Evolutionary conservation across 2,888 invertebrate genomes (phyloP).

Genomic region (Stomorhina lunata): DNA sequence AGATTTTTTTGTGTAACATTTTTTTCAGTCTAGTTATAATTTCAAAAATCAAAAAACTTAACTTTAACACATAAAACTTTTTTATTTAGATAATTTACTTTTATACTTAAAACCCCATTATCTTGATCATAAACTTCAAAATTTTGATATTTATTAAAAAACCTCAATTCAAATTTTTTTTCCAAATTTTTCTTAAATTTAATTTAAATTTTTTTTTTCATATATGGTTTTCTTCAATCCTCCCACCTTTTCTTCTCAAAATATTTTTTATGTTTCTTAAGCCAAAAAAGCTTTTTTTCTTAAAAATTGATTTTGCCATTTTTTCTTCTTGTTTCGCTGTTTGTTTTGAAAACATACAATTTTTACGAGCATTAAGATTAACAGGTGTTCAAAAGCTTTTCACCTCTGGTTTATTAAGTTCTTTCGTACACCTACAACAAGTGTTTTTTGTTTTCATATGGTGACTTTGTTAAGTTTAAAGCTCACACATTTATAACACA

Average conservation of each 20-base stretch:
- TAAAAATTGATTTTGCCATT: not conserved
- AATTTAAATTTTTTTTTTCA: not conserved
- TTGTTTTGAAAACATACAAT: slow-evolving; percentile 5
- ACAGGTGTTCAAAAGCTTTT: slow-evolving; percentile 65
- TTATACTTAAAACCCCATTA: slow-evolving; percentile 41
- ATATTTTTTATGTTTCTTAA: not conserved
- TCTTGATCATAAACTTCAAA: slow-evolving; percentile 7
- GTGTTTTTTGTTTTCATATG: slow-evolving; percentile 42
- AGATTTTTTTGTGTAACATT: slow-evolving; percentile 70
- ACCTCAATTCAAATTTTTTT: not conserved
- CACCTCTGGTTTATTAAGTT: slow-evolving; percentile 41
- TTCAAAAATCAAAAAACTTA: slow-evolving; percentile 22
- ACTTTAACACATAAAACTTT: slow-evolving; percentile 1
- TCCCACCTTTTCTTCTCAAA: slow-evolving; percentile 7
- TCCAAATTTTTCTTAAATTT: not conserved
- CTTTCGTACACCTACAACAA: slow-evolving; percentile 55
- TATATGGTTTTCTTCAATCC: not conserved
- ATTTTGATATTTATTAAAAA: not conserved
- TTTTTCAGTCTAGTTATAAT: slow-evolving; percentile 38
- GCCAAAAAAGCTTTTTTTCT: slow-evolving; percentile 33
- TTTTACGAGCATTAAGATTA: too few species aligned
- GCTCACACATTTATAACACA: not conserved
- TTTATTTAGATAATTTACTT: slow-evolving; percentile 50
- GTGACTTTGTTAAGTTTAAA: not conserved
- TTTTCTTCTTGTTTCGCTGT: not conserved